These are phyloP conservation scores for Canis aureus DNA, from an alignment of 2,113 vertebrate species.

Conservation along the genomic window DNA sequence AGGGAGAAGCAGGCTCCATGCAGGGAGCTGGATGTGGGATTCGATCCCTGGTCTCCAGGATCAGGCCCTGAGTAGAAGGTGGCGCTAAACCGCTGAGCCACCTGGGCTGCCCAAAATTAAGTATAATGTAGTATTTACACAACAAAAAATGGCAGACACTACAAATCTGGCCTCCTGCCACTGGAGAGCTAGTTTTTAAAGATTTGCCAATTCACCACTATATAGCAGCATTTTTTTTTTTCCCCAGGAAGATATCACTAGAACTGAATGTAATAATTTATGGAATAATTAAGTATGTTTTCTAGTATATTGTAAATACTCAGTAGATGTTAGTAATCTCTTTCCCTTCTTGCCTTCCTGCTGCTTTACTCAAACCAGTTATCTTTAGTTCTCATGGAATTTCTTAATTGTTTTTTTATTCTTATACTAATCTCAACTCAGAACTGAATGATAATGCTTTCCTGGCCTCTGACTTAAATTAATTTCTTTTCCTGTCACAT, in stretches of 20 bases:
- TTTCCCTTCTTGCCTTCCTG: neutral
- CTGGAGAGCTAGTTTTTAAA: neutral
- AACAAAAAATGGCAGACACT: neutral
- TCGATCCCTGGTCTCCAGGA: no score
- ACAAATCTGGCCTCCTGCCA: neutral
- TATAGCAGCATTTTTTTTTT: neutral
- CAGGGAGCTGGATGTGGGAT: no score
- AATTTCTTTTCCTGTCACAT: constrained; percentile 57
- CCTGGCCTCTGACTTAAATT: constrained; percentile 25
- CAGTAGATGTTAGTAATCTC: neutral
- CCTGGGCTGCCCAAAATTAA: neutral
- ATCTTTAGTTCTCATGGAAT: neutral
- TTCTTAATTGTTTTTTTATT: neutral
- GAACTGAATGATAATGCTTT: constrained; percentile 37
- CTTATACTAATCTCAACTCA: constrained; percentile 58
- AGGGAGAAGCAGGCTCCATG: no score
- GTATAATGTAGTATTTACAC: neutral
- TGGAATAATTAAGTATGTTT: neutral
- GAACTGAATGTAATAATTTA: constrained; percentile 13
- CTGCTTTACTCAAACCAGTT: neutral
- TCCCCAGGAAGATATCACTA: neutral
- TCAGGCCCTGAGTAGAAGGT: no score
- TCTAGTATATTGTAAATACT: neutral
- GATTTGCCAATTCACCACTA: neutral
- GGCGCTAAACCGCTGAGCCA: no score